These are phyloP conservation scores for Iguana delicatissima DNA, from an alignment of 2,797 vertebrate species.

Conservation along the genomic window DNA sequence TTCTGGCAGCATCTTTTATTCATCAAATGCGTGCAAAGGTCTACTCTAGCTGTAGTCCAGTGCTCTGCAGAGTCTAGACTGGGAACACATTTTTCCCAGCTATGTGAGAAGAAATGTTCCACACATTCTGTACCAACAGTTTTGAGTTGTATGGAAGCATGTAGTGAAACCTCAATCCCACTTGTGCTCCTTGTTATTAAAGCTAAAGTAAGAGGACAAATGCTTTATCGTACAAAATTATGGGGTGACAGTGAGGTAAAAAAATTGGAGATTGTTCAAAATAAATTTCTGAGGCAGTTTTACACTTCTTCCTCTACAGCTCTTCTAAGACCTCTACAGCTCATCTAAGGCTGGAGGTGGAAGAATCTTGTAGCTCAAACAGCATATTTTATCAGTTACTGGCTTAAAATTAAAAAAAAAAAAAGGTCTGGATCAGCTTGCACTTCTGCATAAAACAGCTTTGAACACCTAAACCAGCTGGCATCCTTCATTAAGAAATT, in stretches of 20 bases:
- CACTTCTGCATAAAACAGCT: neutral
- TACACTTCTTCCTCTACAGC: neutral
- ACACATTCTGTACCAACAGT: neutral
- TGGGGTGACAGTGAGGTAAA: neutral
- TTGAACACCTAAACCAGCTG: neutral
- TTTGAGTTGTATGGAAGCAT: neutral
- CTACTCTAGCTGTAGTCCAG: neutral
- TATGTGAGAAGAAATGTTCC: neutral
- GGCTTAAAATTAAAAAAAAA: neutral
- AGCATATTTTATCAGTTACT: conserved; percentile 2
- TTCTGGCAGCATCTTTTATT: neutral
- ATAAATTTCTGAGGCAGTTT: conserved; percentile 28
- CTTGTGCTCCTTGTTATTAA: conserved; percentile 21
- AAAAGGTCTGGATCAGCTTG: neutral
- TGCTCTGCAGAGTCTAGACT: neutral
- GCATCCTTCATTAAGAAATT: neutral
- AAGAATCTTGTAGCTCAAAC: neutral
- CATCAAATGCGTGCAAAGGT: neutral
- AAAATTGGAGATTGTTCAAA: conserved; percentile 32
- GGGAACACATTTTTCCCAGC: neutral
- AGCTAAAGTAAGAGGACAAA: conserved; percentile 18
- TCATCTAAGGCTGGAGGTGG: conserved; percentile 4
- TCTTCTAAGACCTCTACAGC: neutral
- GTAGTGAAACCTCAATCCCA: conserved; percentile 8
- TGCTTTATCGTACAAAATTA: conserved; percentile 27